phyloP scores from a whole-genome alignment of 2,888 invertebrate genomes.

The Geotrupes spiniger region DNA sequence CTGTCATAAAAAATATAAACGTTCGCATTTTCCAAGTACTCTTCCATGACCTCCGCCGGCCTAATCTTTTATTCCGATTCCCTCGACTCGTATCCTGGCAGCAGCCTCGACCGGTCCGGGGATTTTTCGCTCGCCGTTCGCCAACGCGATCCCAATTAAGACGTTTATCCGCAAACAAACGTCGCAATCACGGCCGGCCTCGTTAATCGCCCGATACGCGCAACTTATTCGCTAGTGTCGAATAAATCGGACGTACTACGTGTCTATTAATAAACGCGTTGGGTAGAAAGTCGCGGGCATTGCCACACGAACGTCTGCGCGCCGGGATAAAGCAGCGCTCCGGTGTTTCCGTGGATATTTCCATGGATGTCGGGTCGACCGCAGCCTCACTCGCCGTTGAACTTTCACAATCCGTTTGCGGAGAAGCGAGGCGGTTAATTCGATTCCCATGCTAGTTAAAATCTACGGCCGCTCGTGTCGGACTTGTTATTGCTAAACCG shows the following conservation, averaged over 20 bases:
- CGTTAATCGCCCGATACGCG: constrained; percentile 2
- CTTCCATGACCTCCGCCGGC: no score
- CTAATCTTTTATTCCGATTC: no score
- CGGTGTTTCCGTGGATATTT: no score
- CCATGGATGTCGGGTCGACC: no score
- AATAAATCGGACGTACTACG: no score
- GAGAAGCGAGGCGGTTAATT: constrained; percentile 18
- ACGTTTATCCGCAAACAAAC: neutral
- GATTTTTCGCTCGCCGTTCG: neutral
- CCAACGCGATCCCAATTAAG: neutral
- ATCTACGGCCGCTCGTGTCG: neutral
- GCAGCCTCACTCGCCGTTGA: constrained; percentile 5
- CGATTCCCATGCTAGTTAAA: constrained; percentile 18
- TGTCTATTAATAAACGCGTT: neutral
- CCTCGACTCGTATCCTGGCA: no score
- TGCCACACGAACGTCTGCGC: neutral
- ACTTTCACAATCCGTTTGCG: constrained; percentile 17
- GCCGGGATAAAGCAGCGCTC: neutral
- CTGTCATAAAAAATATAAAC: no score
- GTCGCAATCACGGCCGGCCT: neutral
- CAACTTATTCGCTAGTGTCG: neutral
- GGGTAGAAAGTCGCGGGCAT: neutral
- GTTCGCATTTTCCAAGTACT: no score
- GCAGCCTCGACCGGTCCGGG: no score
- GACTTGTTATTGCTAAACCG: no score